These are phyloP conservation scores for Trematomus bernacchii DNA, from an alignment of 2,797 vertebrate species.

Conservation along the genomic window DNA sequence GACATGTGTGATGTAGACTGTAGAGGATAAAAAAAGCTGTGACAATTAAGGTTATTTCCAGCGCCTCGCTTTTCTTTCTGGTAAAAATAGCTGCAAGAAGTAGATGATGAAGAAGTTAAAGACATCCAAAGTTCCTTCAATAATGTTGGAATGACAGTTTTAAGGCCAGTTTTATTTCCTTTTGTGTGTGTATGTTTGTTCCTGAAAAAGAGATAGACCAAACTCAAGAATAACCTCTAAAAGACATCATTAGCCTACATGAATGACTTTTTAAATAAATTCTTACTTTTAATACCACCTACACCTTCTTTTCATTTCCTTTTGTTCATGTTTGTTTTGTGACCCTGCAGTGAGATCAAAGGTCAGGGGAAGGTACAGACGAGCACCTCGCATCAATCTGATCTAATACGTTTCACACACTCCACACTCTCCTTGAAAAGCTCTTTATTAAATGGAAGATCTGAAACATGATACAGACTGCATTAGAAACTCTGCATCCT, in stretches of 20 bases:
- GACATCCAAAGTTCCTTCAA: background rate
- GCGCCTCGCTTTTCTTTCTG: background rate
- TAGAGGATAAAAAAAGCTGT: background rate
- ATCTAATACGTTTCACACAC: slow-evolving; percentile 17
- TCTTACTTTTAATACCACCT: too few relatives aligned
- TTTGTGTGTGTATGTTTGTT: background rate
- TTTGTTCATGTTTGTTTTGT: too few relatives aligned
- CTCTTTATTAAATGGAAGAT: slow-evolving; percentile 42
- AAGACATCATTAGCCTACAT: too few relatives aligned
- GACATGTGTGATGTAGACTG: too few relatives aligned
- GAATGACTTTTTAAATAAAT: too few relatives aligned
- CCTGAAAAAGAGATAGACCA: background rate
- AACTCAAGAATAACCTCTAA: too few relatives aligned
- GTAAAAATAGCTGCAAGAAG: background rate
- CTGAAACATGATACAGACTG: background rate
- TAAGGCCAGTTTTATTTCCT: background rate
- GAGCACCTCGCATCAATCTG: background rate
- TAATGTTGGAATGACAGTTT: background rate
- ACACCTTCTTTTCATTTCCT: too few relatives aligned
- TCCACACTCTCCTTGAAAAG: slow-evolving; percentile 20
- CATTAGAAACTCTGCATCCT: slow-evolving; percentile 21
- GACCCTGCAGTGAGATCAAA: too few relatives aligned
- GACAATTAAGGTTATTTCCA: background rate
- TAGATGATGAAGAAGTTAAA: background rate
- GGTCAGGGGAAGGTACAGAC: too few relatives aligned